Evolutionary conservation across 30 jellyfish, hydroid and myxozoan genomes (phyloP), one percentile per base, ranked within the genome.

Genomic region (Pseudorhiza aurosa): DNA sequence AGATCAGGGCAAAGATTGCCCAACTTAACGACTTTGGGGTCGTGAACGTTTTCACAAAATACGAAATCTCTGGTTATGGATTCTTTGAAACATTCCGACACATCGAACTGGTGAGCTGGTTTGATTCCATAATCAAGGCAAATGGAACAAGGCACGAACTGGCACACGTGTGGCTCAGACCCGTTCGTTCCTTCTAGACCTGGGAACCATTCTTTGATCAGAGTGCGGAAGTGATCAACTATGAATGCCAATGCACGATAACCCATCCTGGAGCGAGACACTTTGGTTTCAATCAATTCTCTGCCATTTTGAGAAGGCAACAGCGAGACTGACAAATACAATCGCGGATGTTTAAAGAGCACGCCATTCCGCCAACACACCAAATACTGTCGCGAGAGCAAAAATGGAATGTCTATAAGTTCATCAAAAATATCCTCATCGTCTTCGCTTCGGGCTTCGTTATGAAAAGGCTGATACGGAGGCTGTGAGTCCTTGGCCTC

Each of bases 181-280:
- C 96, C 97, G 68, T 90, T 87, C 24, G 80, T 63, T 24, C 97
- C 95, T 46, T 65, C 59, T 32, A 86, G 49, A 10, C 97, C 97
- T 21, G 96, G 95, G 57, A 76, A 93, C 99, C 99, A 93, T 71
- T 93, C 99, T 40, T 79, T 79, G 37, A 93, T 74, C 65, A 93
- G 81, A 18, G 99, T 93, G 17, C 96, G 81, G 40, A 93, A 59
- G 50, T 93, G 99, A 53, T 93, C 97, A 22, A 93, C 95, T 8
- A 82, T 82, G 76, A 64, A 75, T 7, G 96, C 88, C 60, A 93
- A 55, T 0, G 93, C 99, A 0, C 93, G 83, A 58, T 79, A 77
- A 4, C 99, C 99, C 17, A 93, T 70, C 42, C 83, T 49, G 22
- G 88, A 33, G 36, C 89, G 55, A 6, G 96, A 80, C 14, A 91